A percentile compares a stretch with the other conserved stretches of the same genome.
These are phyloP conservation scores for Myxocyprinus asiaticus DNA, from an alignment of 2,113 vertebrate genomes.

Conservation along the genomic window DNA sequence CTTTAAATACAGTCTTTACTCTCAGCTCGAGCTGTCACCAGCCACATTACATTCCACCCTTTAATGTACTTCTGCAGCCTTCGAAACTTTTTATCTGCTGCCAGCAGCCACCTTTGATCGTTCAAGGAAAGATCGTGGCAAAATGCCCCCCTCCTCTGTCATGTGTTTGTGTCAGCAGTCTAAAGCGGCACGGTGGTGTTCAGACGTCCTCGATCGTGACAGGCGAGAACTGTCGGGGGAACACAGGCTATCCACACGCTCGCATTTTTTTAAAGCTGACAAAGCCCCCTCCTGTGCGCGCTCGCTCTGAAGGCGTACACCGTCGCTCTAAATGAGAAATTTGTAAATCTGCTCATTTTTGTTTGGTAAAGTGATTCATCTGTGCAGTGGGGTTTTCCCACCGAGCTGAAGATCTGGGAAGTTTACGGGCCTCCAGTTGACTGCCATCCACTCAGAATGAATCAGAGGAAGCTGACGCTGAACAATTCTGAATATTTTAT, in stretches of 20 bases:
- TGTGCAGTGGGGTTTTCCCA: not conserved
- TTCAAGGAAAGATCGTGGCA: conserved; percentile 51
- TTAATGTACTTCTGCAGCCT: conserved; percentile 23
- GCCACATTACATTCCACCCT: not conserved
- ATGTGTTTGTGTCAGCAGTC: conserved; percentile 22
- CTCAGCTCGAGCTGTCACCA: conserved; percentile 18
- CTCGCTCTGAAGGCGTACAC: not conserved
- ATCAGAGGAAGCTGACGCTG: not conserved
- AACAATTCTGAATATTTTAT: not conserved
- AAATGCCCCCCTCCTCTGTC: not conserved
- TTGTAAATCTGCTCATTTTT: conserved; percentile 2
- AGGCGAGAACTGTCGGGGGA: not conserved
- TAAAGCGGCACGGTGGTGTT: not conserved
- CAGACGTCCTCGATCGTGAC: not conserved
- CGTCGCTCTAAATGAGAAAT: not conserved
- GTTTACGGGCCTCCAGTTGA: not conserved
- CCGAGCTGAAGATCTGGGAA: not conserved
- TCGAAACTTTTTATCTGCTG: conserved; percentile 62
- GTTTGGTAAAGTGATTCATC: not conserved
- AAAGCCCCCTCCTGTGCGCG: conserved; percentile 30
- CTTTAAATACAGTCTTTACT: too few species aligned
- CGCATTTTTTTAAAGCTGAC: conserved; percentile 46
- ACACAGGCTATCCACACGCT: not conserved
- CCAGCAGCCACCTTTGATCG: conserved; percentile 54
- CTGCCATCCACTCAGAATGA: not conserved